phyloP scores from a whole-genome alignment of 2,113 vertebrate genomes.

The Microtus ochrogaster region DNA sequence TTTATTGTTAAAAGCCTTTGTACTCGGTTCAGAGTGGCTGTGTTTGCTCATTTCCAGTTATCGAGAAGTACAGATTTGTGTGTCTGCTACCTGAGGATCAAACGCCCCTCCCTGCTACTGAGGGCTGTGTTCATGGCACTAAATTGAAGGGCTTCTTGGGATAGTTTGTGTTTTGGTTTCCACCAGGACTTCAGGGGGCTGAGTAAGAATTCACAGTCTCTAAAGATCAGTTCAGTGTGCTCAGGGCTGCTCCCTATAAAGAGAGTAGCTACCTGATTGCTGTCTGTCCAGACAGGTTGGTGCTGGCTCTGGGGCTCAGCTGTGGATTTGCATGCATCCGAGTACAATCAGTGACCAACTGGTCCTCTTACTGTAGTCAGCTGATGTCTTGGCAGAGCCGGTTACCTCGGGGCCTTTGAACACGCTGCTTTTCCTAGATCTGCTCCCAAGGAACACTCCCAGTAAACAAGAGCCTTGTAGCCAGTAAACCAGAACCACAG shows the following conservation, averaged over 20 bases:
- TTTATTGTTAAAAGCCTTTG: not conserved
- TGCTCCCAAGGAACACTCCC: not conserved
- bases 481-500: not conserved
- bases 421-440: not conserved
- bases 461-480: not conserved
- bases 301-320: not conserved
- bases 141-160: not conserved
- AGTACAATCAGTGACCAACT: not conserved
- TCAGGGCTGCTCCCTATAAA: not conserved
- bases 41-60: not conserved
- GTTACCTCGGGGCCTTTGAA: constrained; percentile 40
- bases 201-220: constrained; percentile 5
- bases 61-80: not conserved
- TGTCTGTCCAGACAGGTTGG: not conserved
- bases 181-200: not conserved
- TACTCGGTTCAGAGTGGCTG: not conserved
- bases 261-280: not conserved
- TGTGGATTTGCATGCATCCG: not conserved
- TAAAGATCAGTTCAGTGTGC: not conserved
- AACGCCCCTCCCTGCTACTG: not conserved
- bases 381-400: not conserved
- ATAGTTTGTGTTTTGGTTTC: constrained; percentile 13
- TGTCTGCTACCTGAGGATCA: not conserved
- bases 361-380: not conserved
- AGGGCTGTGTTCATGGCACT: not conserved